These are phyloP conservation scores for Nomada lathburiana DNA, from an alignment of 2,888 invertebrate genomes.

Conservation along the genomic window DNA sequence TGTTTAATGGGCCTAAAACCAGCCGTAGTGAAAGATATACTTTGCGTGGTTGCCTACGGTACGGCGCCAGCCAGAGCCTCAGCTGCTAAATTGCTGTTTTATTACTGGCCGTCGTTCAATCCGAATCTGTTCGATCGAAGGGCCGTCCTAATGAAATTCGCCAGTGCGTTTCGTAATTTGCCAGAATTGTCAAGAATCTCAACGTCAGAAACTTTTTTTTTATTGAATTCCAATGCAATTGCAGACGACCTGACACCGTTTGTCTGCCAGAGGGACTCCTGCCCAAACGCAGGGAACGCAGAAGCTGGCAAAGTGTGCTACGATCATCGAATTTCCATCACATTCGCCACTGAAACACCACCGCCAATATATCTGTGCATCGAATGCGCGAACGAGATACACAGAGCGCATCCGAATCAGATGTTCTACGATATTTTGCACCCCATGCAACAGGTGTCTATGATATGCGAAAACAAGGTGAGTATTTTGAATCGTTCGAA, in stretches of 20 bases:
- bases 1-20: constrained; percentile 97
- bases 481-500: constrained; percentile 7
- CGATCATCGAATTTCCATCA: constrained; percentile 96
- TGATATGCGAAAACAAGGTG: constrained; percentile 98
- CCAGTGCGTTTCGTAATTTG: constrained; percentile 87
- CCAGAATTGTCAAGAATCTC: not conserved
- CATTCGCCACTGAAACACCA: constrained; percentile 93
- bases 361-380: constrained; percentile 98
- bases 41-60: constrained; percentile 98
- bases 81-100: constrained; percentile 98
- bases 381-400: constrained; percentile 97
- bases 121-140: constrained; percentile 96
- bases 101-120: constrained; percentile 99
- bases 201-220: not conserved
- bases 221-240: constrained; percentile 32
- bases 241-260: constrained; percentile 91
- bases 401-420: constrained; percentile 93
- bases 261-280: constrained; percentile 95
- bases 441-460: constrained; percentile 97
- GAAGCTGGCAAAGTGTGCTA: constrained; percentile 97
- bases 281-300: constrained; percentile 93
- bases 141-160: constrained; percentile 93
- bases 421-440: constrained; percentile 94
- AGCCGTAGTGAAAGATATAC: constrained; percentile 95
- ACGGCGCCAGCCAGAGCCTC: constrained; percentile 97